Base-by-base conservation (phyloP, 2,888 invertebrate genomes). In the Liodrosophila aerea region DNA sequence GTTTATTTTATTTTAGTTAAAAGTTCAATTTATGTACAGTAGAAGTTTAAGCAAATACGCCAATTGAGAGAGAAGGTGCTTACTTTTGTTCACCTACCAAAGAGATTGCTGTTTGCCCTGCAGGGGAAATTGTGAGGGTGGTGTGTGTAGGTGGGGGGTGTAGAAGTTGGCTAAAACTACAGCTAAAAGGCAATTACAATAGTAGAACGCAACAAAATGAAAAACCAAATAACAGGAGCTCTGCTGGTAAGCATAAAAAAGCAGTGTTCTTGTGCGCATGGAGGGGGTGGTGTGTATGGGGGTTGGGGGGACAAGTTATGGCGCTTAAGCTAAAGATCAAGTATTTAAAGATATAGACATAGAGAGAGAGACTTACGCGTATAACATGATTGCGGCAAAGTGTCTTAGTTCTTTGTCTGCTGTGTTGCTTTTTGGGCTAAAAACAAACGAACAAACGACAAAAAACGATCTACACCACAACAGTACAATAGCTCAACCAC, bases 281-380 rank as follows among this genome's bases (percentile, higher is more conserved):
- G n/a, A n/a, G n/a, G 2, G 13, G 41, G 46, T 22, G 31, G 29
- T 15, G 18, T 15, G 13, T 36, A 33, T 9, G 40, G 39, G 11
- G 7, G 46, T 16, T 44, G 15, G 8, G 9, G 39, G 44, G 51
- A 49, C 18, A 16, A 34, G 56, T 33, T 53, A 30, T 44, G 68
- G 57, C 41, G 64, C 77, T 77, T 77, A 77, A 51, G 54, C 85
- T 81, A 77, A 70, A 60, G 76, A 46, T 74, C 57, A 61, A 56
- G 46, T 60, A 62, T n/a, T n/a, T 67, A 63, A 82, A 78, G 67
- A 73, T 5, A 71, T 72, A 63, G 54, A 68, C 68, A 77, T 81
- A 87, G 69, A 72, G 70, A 58, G 54, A 70, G 69, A 83, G 85
- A 87, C 87, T 87, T 87, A 87, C 88, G 87, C 88, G 77, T 84